A percentile compares a stretch with the other conserved stretches of the same genome.
Conservation (phyloP, 1,140 invertebrate species). For the Oscheius sp. region DNA sequence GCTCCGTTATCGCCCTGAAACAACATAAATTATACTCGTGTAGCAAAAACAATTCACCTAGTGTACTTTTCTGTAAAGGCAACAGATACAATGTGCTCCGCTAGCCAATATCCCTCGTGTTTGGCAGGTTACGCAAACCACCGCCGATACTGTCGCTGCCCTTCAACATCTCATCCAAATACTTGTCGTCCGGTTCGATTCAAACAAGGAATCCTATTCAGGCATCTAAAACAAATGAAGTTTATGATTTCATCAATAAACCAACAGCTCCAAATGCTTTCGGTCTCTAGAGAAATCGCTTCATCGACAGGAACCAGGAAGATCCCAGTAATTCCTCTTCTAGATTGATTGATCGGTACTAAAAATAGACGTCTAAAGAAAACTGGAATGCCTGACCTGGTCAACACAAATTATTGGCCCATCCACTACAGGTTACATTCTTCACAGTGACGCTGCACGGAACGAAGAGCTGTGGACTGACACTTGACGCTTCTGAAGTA, state of each 20-base stretch:
- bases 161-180: slow-evolving; percentile 70
- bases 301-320: slow-evolving; percentile 88
- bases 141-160: slow-evolving; percentile 22
- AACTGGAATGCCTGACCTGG: no score
- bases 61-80: slow-evolving; percentile 27
- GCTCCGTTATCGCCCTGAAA: slow-evolving; percentile 70
- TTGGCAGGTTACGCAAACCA: slow-evolving; percentile 41
- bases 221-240: slow-evolving; percentile 17
- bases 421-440: slow-evolving; percentile 68
- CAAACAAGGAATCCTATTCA: slow-evolving; percentile 61
- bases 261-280: not conserved
- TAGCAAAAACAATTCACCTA: not conserved
- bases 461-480: slow-evolving; percentile 25
- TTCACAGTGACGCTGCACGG: slow-evolving; percentile 42
- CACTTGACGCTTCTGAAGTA: not conserved
- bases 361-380: not conserved
- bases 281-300: not conserved
- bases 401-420: no score
- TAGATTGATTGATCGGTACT: slow-evolving; percentile 65
- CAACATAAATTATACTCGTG: slow-evolving; percentile 45
- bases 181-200: slow-evolving; percentile 63
- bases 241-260: not conserved
- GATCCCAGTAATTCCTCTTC: slow-evolving; percentile 74
- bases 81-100: not conserved
- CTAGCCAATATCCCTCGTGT: slow-evolving; percentile 43